Base-by-base conservation (phyloP, 2,113 vertebrate genomes). In the Pachypanchax playfairii region DNA sequence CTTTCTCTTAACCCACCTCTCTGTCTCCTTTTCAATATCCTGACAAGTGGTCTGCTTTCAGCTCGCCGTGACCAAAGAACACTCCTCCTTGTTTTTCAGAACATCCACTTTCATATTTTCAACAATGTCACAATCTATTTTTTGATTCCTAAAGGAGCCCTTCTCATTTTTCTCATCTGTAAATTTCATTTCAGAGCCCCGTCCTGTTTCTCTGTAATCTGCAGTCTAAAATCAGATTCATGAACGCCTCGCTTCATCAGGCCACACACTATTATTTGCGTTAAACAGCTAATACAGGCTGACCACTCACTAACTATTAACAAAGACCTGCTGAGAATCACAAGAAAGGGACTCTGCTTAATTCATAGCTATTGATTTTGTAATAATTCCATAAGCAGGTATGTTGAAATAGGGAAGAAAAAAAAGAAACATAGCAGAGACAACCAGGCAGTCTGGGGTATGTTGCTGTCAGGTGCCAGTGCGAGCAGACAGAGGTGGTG, bases 391-490 rank as follows among this genome's bases (percentile, higher is more conserved):
- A 75, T 77, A 78, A 81, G 75, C 60, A 1, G 56, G 59, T 65
- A 71, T 68, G 67, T 61, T 66, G 74, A 60, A 77, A 82, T 42
- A 65, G 43, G 33, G 31, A 53, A 64, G 50, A 83, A 73, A 77
- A 66, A 66, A 83, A 73, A 77, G 64, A 66, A 70, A 47, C 67
- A 33, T 82, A 84, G 81, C 84, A 72, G 65, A 70, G 73, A 68
- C 53, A 24, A 63, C 46, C 77, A 76, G 83, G 75, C 79, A 29
- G 57, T 71, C 59, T 31, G 60, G 73, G 81, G 80, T 77, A 83
- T 82, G 77, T 73, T 84, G 75, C 83, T 83, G 82, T 87, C 86
- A 88, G 87, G 74, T 87, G 85, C 77, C 81, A 70, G 85, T 71
- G 84, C 60, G 79, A 84, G 88, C 75, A 74, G 76, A 87, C 79